phyloP scores from a whole-genome alignment of 2,797 vertebrate genomes.

The Notolabrus celidotus region DNA sequence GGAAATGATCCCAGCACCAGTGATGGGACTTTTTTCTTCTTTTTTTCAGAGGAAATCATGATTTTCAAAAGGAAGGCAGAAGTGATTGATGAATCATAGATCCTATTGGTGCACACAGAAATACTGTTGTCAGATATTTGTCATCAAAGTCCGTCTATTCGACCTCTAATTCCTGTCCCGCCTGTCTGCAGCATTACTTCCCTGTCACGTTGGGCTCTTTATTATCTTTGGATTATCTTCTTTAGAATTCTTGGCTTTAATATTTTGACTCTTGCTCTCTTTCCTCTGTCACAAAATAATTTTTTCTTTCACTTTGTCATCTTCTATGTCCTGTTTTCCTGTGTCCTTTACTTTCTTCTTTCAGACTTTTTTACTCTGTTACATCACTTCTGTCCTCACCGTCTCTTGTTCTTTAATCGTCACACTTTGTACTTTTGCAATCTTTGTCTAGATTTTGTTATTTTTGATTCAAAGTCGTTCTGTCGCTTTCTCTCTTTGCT shows the following conservation, averaged over 20 bases:
- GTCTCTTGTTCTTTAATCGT: conserved; percentile 32
- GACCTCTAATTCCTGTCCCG: conserved; percentile 7
- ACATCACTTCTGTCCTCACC: neutral
- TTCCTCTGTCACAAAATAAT: neutral
- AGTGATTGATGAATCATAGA: conserved; percentile 43
- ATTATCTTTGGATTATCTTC: neutral
- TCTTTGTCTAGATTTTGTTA: conserved; percentile 14
- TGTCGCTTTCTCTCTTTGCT: too few species aligned
- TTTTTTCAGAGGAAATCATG: conserved; percentile 23
- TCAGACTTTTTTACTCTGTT: too few species aligned
- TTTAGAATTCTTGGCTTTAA: rapidly evolving
- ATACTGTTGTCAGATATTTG: conserved; percentile 42
- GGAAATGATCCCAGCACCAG: conserved; percentile 12
- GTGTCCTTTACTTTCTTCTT: too few species aligned
- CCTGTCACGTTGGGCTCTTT: conserved; percentile 8
- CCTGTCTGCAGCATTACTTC: conserved; percentile 10
- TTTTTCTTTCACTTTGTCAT: neutral
- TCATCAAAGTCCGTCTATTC: conserved; percentile 31
- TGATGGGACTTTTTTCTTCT: conserved; percentile 5
- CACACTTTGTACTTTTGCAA: conserved; percentile 1
- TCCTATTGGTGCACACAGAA: conserved; percentile 15
- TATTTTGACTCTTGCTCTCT: neutral
- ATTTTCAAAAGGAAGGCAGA: conserved; percentile 15
- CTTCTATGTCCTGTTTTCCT: neutral
- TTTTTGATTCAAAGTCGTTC: conserved; percentile 14